Conservation (phyloP, 2,888 invertebrate species). For the Eupithecia dodoneata region DNA sequence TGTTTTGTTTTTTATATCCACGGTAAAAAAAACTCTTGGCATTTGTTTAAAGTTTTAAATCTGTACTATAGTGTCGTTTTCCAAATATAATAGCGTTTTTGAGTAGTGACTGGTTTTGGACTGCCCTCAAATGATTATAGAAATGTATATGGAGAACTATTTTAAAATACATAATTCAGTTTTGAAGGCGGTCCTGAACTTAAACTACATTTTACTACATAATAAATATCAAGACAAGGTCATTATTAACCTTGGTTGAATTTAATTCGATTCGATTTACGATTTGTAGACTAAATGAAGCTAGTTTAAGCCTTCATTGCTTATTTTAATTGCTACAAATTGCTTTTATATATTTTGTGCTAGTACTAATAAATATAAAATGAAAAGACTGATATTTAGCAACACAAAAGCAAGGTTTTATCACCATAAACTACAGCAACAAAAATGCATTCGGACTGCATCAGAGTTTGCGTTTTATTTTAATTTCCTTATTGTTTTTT, state of each 20-base stretch:
- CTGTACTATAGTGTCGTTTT: conserved; percentile 11
- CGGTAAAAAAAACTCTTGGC: background rate
- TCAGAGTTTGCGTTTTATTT: conserved; percentile 38
- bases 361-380: background rate
- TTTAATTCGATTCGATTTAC: background rate
- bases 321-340: conserved; percentile 19
- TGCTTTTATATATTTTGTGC: conserved; percentile 11
- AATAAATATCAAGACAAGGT: background rate
- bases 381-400: background rate
- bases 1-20: background rate
- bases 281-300: background rate
- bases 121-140: background rate
- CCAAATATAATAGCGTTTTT: background rate
- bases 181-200: background rate
- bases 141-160: background rate
- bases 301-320: conserved; percentile 15
- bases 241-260: background rate
- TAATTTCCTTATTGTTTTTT: conserved; percentile 53
- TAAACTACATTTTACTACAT: background rate
- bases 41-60: background rate
- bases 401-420: background rate
- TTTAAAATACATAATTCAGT: background rate
- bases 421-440: conserved; percentile 10
- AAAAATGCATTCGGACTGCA: conserved; percentile 42
- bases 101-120: background rate